Evolutionary conservation across 2,888 invertebrate genomes (phyloP).

Genomic region (Hoplodrina ambigua): DNA sequence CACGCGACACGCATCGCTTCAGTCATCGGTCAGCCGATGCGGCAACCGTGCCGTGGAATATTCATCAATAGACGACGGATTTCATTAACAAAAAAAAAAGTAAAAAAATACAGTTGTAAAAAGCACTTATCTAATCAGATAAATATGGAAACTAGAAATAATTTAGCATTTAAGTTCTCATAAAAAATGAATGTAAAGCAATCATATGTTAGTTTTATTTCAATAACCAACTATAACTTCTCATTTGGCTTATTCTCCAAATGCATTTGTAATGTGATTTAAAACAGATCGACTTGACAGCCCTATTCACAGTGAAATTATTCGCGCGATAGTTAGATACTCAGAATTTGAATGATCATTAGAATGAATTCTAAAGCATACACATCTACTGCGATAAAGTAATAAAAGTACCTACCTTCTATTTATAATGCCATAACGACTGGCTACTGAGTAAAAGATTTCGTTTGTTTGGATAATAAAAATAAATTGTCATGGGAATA

Average conservation of each 20-base stretch:
- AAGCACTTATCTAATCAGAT: too few species aligned
- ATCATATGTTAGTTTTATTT: constrained; percentile 5
- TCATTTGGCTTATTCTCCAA: not conserved
- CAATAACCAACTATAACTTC: not conserved
- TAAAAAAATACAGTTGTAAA: too few species aligned
- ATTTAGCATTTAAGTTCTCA: not conserved
- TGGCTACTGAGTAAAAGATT: constrained; percentile 11
- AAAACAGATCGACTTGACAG: constrained; percentile 5
- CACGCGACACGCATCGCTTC: too few species aligned
- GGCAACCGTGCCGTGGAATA: too few species aligned
- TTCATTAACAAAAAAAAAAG: too few species aligned
- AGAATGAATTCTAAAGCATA: constrained; percentile 28
- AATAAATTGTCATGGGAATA: constrained; percentile 13
- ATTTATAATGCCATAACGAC: constrained; percentile 18
- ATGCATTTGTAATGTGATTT: not conserved
- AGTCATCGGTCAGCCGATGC: too few species aligned
- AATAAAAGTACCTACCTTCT: constrained; percentile 30
- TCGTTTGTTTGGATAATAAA: constrained; percentile 11
- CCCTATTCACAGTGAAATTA: constrained; percentile 46
- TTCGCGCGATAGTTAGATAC: constrained; percentile 39
- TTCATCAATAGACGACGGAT: too few species aligned
- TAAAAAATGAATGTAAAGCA: constrained; percentile 11
- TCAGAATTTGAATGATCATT: constrained; percentile 35
- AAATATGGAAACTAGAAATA: too few species aligned
- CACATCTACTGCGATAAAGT: constrained; percentile 8